These are phyloP conservation scores for Amyelois transitella DNA, from an alignment of 1,140 invertebrate genomes.

Conservation along the genomic window DNA sequence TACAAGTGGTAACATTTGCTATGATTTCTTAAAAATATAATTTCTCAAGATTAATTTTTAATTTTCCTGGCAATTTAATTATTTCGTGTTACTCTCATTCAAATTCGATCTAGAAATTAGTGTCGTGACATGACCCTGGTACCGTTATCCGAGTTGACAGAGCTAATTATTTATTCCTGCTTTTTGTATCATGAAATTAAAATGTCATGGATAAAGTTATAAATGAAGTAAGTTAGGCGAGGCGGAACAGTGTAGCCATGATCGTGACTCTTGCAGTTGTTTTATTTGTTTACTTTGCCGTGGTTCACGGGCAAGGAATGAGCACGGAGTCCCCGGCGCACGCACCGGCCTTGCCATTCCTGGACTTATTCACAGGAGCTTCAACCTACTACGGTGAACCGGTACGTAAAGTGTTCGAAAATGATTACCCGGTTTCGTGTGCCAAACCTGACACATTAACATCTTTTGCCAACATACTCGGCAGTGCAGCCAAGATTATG, in stretches of 20 bases:
- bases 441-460: conserved; percentile 51
- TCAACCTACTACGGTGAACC: conserved; percentile 52
- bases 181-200: conserved; percentile 47
- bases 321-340: conserved; percentile 36
- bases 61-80: neutral
- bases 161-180: conserved; percentile 37
- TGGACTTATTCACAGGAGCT: conserved; percentile 56
- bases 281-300: conserved; percentile 33
- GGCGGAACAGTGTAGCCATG: conserved; percentile 63
- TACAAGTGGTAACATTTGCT: no score
- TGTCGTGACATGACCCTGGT: conserved; percentile 24
- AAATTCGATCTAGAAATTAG: conserved; percentile 15
- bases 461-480: conserved; percentile 53
- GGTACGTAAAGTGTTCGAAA: conserved; percentile 53
- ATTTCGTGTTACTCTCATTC: neutral
- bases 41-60: no score
- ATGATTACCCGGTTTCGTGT: conserved; percentile 43
- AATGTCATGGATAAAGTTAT: conserved; percentile 64
- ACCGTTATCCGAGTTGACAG: conserved; percentile 34
- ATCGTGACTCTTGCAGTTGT: conserved; percentile 45
- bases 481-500: conserved; percentile 65
- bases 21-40: no score
- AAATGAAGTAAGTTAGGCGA: conserved; percentile 40
- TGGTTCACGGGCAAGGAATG: conserved; percentile 49
- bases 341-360: conserved; percentile 36